These are phyloP conservation scores for Cetoscarus ocellatus DNA, from an alignment of 2,797 vertebrate species.

Conservation along the genomic window DNA sequence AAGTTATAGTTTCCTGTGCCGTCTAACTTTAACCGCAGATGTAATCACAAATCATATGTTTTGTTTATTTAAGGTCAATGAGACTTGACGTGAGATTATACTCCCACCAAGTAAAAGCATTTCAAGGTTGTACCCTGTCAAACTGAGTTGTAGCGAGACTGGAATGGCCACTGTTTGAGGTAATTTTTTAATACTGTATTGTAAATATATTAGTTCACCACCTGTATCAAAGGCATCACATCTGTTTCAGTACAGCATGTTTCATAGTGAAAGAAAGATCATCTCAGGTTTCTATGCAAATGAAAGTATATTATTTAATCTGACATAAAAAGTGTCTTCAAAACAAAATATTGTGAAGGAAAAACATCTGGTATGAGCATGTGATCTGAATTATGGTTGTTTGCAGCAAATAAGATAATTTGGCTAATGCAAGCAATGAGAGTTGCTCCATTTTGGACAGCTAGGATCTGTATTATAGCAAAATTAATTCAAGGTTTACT, in stretches of 20 bases:
- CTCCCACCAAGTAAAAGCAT: neutral
- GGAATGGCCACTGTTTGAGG: neutral
- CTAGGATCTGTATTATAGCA: too few relatives aligned
- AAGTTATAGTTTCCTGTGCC: constrained; percentile 15
- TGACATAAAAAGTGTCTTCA: too few relatives aligned
- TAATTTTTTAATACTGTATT: neutral
- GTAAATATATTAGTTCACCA: neutral
- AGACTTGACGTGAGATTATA: constrained; percentile 7
- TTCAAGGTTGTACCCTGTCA: constrained; percentile 17
- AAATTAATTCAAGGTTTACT: too few relatives aligned
- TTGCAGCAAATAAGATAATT: too few relatives aligned
- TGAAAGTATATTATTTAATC: too few relatives aligned
- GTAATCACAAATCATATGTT: neutral
- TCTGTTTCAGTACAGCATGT: neutral
- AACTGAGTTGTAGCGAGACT: constrained; percentile 1
- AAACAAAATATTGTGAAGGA: too few relatives aligned
- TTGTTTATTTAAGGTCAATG: constrained; percentile 23
- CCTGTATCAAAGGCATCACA: neutral
- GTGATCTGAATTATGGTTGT: too few relatives aligned
- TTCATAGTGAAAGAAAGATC: neutral
- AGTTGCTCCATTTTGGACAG: too few relatives aligned
- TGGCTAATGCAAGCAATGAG: too few relatives aligned
- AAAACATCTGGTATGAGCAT: too few relatives aligned
- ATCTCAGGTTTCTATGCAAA: too few relatives aligned
- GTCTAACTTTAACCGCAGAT: neutral